These are phyloP conservation scores for Harpalus rufipes DNA, from an alignment of 2,888 invertebrate genomes.

Conservation along the genomic window DNA sequence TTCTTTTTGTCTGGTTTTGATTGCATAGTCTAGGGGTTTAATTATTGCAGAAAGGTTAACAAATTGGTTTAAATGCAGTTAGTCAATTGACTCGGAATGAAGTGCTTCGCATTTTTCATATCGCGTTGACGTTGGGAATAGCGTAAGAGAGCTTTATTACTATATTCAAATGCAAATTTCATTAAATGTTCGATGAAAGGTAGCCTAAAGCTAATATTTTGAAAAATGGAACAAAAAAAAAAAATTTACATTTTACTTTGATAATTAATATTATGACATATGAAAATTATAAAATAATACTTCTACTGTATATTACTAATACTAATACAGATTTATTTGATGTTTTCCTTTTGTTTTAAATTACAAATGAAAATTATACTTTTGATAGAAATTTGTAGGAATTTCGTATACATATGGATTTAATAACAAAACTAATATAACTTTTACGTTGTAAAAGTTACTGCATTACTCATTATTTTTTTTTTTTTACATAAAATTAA, in stretches of 20 bases:
- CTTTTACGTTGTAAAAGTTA: neutral
- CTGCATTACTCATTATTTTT: neutral
- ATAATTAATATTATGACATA: neutral
- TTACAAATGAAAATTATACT: neutral
- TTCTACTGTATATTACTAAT: neutral
- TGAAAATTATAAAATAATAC: neutral
- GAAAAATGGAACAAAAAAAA: no score
- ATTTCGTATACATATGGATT: neutral
- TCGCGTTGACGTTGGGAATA: neutral
- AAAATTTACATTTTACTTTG: neutral
- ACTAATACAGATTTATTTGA: neutral
- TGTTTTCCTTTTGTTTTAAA: neutral
- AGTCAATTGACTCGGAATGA: neutral
- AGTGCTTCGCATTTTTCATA: neutral
- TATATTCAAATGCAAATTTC: neutral
- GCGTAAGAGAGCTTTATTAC: neutral
- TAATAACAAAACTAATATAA: neutral
- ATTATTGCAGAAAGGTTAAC: neutral
- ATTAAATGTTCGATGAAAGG: neutral
- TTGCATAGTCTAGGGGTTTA: neutral
- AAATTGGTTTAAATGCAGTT: neutral
- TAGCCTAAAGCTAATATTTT: no score
- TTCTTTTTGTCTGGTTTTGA: neutral
- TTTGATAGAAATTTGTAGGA: no score
- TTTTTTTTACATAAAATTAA: neutral